Evolutionary conservation across 2,888 invertebrate species (phyloP), one percentile per base, ranked within the genome.

Genomic region (Eupithecia pulchellata): DNA sequence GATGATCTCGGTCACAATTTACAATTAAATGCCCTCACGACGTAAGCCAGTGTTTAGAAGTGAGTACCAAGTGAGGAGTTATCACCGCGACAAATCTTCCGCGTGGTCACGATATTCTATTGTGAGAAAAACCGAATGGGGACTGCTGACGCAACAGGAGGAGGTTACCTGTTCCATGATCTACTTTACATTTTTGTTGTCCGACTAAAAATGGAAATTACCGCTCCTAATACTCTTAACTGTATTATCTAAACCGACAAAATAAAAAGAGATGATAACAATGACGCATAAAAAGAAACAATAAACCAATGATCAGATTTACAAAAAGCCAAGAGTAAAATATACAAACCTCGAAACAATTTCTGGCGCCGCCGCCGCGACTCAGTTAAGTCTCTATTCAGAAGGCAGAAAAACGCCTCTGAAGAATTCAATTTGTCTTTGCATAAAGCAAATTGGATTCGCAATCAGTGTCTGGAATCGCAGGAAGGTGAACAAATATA

Each of bases 121-220:
- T 90, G 89, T 92, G 91, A 88, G 91, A 91, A 91, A 85, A 74
- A 82, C n/a, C n/a, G n/a, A n/a, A n/a, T n/a, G n/a, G n/a, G n/a
- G n/a, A n/a, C 85, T 79, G 75, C 69, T 78, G 83, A 76, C 77
- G 77, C 79, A 78, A 81, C 73, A 78, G 79, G 60, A 68, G 76
- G 67, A 75, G 72, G 71, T 55, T 72, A 75, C 77, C 75, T 75
- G 73, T 75, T 77, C 71, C 20, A 52, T 74, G 69, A 75, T 73
- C 67, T 75, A 68, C 58, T 65, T 69, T 72, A 77, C 74, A 66
- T 70, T 67, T 36, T 20, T 52, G 39, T 64, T 61, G 42, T 60
- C 17, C 69, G 69, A 68, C 62, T 66, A 68, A 68, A 74, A 30
- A 60, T 29, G 30, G 60, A 30, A 2, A 5, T 17, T 17, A 57